Conservation (phyloP, 1,140 invertebrate genomes). For the Sycobia sp. region DNA sequence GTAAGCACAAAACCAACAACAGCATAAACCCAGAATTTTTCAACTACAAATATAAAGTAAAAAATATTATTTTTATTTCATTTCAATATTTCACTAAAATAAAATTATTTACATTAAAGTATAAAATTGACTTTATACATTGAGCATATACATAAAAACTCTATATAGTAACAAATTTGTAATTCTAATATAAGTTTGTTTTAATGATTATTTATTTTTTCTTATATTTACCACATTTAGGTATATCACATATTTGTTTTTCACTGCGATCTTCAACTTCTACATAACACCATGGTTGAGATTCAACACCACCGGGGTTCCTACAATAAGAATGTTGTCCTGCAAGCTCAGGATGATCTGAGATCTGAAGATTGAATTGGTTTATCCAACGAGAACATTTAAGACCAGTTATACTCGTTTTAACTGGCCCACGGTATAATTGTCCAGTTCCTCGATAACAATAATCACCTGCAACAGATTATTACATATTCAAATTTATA, state of each 20-base stretch:
- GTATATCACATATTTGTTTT: conserved; percentile 81
- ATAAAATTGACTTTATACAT: too few species aligned
- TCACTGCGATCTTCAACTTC: conserved; percentile 68
- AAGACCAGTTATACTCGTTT: conserved; percentile 72
- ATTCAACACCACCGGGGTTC: conserved; percentile 82
- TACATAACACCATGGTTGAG: conserved; percentile 92
- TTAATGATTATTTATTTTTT: background rate
- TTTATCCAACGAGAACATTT: conserved; percentile 84
- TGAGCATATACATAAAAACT: too few species aligned
- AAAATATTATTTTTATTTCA: conserved; percentile 6
- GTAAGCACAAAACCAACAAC: conserved; percentile 61
- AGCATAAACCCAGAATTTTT: conserved; percentile 66
- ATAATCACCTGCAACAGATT: conserved; percentile 70
- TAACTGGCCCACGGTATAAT: conserved; percentile 79
- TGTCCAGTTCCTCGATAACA: conserved; percentile 87
- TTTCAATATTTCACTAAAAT: conserved; percentile 8
- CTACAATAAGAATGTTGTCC: conserved; percentile 90
- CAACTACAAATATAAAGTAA: conserved; percentile 46
- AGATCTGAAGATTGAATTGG: conserved; percentile 73
- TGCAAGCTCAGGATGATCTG: conserved; percentile 81
- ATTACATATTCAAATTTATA: background rate
- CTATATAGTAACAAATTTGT: too few species aligned
- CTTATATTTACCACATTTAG: conserved; percentile 73
- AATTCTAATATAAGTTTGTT: too few species aligned
- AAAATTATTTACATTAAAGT: background rate